Evolutionary conservation across 2,888 invertebrate genomes (phyloP).

Genomic region (Leucoptera coffeella): DNA sequence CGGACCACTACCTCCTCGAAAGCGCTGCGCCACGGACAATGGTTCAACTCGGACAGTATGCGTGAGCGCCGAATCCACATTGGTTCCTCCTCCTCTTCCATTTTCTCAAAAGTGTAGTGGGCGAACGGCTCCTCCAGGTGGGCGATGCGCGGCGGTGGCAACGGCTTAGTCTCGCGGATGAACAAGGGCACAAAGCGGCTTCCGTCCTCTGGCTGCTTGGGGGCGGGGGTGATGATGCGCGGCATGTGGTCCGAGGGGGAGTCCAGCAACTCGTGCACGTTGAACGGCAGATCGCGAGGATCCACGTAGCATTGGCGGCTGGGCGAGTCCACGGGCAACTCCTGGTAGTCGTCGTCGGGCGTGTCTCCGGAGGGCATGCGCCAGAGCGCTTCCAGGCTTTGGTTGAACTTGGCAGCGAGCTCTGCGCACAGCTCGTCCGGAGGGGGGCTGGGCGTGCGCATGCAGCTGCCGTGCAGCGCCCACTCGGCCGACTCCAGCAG

Average conservation of each 20-base stretch:
- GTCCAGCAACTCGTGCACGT: constrained; percentile 52
- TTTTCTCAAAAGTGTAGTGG: no score
- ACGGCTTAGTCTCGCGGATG: constrained; percentile 14
- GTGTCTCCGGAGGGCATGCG: constrained; percentile 40
- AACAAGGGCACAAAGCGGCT: no score
- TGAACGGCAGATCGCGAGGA: no score
- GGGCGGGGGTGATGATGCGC: constrained; percentile 6
- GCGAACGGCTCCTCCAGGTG: constrained; percentile 31
- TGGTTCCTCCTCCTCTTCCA: no score
- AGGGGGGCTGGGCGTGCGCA: constrained; percentile 21
- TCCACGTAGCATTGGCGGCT: no score
- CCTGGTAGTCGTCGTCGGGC: constrained; percentile 51
- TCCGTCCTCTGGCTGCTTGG: constrained; percentile 12
- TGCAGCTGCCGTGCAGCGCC: constrained; percentile 23
- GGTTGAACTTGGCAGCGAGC: constrained; percentile 62
- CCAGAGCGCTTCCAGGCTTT: constrained; percentile 64
- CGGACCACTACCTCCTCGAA: constrained; percentile 2
- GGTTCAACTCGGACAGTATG: constrained; percentile 55
- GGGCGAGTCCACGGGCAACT: constrained; percentile 56
- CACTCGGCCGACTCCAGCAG: constrained; percentile 27
- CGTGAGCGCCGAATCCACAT: constrained; percentile 31
- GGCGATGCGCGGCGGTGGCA: constrained; percentile 26
- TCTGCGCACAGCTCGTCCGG: constrained; percentile 53
- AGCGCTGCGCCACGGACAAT: constrained; percentile 17
- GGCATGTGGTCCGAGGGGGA: constrained; percentile 54